Evolutionary conservation across 2,113 vertebrate species (phyloP).

Genomic region (Rhombomys opimus): DNA sequence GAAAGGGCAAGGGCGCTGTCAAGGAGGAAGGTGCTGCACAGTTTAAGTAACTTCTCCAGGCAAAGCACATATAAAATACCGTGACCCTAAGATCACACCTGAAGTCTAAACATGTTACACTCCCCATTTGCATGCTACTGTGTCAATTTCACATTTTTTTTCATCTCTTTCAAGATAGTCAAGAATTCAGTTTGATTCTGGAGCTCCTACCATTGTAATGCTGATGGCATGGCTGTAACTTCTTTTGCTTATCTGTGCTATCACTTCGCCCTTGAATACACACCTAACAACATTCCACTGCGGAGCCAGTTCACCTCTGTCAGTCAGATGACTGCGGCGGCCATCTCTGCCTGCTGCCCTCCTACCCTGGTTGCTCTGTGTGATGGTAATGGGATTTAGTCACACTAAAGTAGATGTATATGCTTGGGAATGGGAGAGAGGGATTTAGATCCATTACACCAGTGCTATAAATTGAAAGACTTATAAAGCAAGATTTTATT

Average conservation of each 20-base stretch:
- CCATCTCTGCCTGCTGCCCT: background rate
- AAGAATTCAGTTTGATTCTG: background rate
- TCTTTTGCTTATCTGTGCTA: too few species aligned
- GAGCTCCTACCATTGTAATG: background rate
- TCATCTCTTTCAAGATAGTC: background rate
- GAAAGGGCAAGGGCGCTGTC: background rate
- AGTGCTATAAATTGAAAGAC: background rate
- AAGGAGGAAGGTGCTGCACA: accelerated
- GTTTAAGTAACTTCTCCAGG: background rate
- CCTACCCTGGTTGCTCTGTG: background rate
- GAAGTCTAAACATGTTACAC: background rate
- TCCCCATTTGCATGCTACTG: background rate
- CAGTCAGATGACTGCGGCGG: too few species aligned
- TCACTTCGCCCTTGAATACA: background rate
- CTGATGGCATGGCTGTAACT: background rate
- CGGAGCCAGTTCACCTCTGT: background rate
- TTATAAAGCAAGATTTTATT: background rate
- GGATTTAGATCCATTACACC: background rate
- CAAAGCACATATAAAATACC: background rate
- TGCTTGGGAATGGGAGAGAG: background rate
- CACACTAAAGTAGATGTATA: background rate
- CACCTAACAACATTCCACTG: background rate
- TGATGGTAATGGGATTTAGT: background rate
- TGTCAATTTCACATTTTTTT: background rate
- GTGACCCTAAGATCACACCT: background rate